Evolutionary conservation across 2,113 vertebrate genomes (phyloP), one percentile per base, ranked within the genome.

Genomic region (Chionomys nivalis): DNA sequence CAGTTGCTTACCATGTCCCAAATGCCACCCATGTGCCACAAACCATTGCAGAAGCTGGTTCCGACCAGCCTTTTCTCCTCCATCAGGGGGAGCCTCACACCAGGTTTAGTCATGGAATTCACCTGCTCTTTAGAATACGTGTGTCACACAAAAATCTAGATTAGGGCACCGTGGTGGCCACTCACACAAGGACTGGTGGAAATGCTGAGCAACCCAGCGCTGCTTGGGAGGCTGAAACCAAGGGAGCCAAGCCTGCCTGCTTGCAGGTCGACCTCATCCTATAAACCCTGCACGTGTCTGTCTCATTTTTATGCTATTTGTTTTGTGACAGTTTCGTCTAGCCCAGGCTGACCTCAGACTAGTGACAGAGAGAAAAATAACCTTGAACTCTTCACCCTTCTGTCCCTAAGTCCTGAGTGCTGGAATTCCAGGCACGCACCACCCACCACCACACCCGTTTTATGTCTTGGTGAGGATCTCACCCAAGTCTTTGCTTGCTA

Each of bases 201-300:
- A 47, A 17, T 8, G 4, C 3, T 36, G 8, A 65, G 58, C 33
- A 7, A 0, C 47, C 36, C 3, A 1, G 16, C 0, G 7, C n/a
- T 87, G 1, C 2, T 0, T 55, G 26, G 47, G 28, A 28, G 28
- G 68, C 90, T 33, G 52, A 91, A 23, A 10, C 0, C 44, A 63
- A 55, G 11, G 19, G 17, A 92, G 39, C 44, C 0, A 17, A 19
- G 63, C 16, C 83, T 19, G 61, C 39, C 87, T 47, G 21, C 68
- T 61, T 76, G 33, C 65, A 61, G 24, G 26, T 47, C 21, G 12
- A 23, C n/a, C 21, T 44, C 26, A 1, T 33, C 8, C 86, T 61
- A 16, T n/a, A 52, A 95, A 76, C 16, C 24, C 13, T 3, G 19
- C 16, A 42, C 28, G 10, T n/a, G 47, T 52, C 88, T 65, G 68